Base-by-base conservation (phyloP, 23 tunicate genomes). In the Trididemnum clinides region DNA sequence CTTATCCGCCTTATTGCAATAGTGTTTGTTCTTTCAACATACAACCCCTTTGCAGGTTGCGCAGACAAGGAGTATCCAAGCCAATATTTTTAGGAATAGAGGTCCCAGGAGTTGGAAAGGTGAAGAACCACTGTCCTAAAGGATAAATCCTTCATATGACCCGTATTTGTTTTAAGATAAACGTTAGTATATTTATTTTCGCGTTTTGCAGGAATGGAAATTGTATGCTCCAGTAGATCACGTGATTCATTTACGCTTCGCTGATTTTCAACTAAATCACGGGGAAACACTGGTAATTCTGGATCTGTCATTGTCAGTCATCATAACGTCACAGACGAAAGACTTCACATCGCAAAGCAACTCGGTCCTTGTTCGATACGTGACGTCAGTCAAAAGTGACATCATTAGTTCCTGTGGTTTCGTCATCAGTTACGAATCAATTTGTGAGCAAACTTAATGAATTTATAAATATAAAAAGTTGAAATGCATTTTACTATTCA, bases 341-440 rank as follows among this genome's bases (percentile, higher is more conserved):
- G 50, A 58, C 7, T 84, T 84, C 58, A 89, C 84, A 39, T 62
- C 88, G 33, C 57, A 26, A 30, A 21, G 57, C 25, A 84, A 84
- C 33, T 34, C 51, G 2, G 87, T 77, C 28, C 50, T 34, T 18
- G 57, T 89, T 0, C 77, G 57, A 28, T 83, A 64, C 71, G 85
- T 89, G 44, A 72, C 28, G 66, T 70, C 87, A 57, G 27, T 37
- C 35, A 20, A 12, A 7, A 34, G n/a, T 32, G 34, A 58, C 23
- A 49, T 33, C 39, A 30, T 78, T 39, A 35, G 69, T 15, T 84
- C 88, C 20, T 89, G 94, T 57, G 94, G 94, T 7, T 89, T 89
- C 34, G 79, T 83, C 34, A 35, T 89, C 28, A 19, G 64, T 18
- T 77, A 39, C 31, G 77, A 78, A 33, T 28, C 77, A 0, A 23